A percentile compares a stretch with the other conserved stretches of the same genome.
These are phyloP conservation scores for Heterohyrax brucei DNA, from an alignment of 2,797 vertebrate genomes.

Conservation along the genomic window DNA sequence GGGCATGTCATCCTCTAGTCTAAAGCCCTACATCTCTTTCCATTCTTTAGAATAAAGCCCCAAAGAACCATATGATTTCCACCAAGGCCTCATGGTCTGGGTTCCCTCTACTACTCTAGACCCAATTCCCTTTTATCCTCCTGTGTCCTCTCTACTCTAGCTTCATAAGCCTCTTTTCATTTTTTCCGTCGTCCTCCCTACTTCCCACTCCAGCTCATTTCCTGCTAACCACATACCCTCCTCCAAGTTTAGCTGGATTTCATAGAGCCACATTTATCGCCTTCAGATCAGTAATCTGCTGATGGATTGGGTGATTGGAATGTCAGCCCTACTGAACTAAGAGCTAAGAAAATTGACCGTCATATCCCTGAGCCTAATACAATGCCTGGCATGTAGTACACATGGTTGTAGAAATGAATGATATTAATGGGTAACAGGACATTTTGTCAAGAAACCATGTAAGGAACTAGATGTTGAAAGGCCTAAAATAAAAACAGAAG, in stretches of 20 bases:
- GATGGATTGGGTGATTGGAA: neutral
- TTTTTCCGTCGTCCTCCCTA: neutral
- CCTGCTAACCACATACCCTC: neutral
- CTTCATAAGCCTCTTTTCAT: neutral
- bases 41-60: neutral
- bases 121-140: neutral
- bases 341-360: neutral
- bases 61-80: neutral
- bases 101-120: neutral
- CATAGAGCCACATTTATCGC: neutral
- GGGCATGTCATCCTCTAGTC: neutral
- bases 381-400: neutral
- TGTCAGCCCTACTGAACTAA: too few species aligned
- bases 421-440: neutral
- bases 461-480: neutral
- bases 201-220: neutral
- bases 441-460: neutral
- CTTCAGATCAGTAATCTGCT: neutral
- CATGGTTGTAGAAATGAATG: neutral
- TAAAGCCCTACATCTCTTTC: conserved; percentile 9
- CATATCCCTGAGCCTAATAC: neutral
- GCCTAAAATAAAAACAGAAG: conserved; percentile 10
- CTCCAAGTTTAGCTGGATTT: neutral
- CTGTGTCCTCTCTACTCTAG: neutral
- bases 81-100: neutral